phyloP scores from a whole-genome alignment of 2,888 invertebrate species.

The Calephelis perditalis region DNA sequence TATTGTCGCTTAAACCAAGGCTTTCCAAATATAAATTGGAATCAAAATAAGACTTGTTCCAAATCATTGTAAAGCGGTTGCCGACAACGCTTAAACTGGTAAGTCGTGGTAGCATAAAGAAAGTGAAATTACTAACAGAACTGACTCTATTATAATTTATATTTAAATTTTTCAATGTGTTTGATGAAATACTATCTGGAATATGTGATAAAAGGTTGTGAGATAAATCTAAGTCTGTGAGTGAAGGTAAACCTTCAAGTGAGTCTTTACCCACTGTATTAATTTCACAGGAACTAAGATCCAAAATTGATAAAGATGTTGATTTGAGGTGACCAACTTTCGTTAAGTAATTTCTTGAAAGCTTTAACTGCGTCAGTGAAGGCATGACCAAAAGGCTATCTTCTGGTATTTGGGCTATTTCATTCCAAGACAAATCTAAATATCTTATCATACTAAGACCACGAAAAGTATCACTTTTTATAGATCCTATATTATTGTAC shows the following conservation, averaged over 20 bases:
- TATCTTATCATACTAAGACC: conserved; percentile 75
- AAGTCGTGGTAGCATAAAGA: conserved; percentile 79
- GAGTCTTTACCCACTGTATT: conserved; percentile 74
- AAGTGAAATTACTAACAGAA: conserved; percentile 79
- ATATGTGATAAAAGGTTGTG: conserved; percentile 81
- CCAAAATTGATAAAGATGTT: conserved; percentile 75
- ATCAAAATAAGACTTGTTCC: conserved; percentile 78
- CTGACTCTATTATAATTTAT: conserved; percentile 80
- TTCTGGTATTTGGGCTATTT: conserved; percentile 78
- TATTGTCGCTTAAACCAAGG: conserved; percentile 83
- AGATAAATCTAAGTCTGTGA: conserved; percentile 80
- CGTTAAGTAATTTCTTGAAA: conserved; percentile 82
- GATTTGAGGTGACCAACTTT: conserved; percentile 77
- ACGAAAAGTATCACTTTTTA: conserved; percentile 80
- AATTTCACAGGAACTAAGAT: conserved; percentile 83
- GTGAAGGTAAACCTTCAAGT: conserved; percentile 76
- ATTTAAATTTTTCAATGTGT: conserved; percentile 79
- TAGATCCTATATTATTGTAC: conserved; percentile 79
- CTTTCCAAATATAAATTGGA: conserved; percentile 76
- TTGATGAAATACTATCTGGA: conserved; percentile 79
- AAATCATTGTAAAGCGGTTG: conserved; percentile 82
- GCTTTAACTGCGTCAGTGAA: conserved; percentile 77
- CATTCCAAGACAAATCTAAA: conserved; percentile 85
- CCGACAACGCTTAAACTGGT: conserved; percentile 81
- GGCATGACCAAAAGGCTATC: conserved; percentile 79